Base-by-base conservation (phyloP, 2,797 vertebrate genomes). In the Antennarius maculatus region DNA sequence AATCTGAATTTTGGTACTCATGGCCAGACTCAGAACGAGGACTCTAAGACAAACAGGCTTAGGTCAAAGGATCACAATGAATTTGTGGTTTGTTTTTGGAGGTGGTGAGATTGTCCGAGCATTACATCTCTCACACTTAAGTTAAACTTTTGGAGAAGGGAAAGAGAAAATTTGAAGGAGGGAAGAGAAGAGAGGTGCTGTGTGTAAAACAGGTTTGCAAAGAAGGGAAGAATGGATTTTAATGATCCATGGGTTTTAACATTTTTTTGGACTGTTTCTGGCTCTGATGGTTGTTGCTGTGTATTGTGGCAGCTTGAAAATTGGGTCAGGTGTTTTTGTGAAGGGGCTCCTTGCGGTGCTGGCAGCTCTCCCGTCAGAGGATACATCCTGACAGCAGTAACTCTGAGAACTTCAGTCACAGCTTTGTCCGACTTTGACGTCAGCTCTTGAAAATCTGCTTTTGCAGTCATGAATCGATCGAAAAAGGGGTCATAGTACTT, bases 241-340 rank as follows among this genome's bases (percentile, higher is more conserved):
- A 53, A 75, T 66, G 69, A 49, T 55, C 17, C 67, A 76, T 69
- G 47, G 34, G 51, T 67, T 66, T 51, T 41, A 54, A 61, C 39
- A 45, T 39, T 54, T 48, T 74, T 64, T 47, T 58, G 31, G 31
- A 54, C 65, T 76, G 69, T 53, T 60, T 50, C 54, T 53, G 59
- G 58, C 62, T 55, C 74, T 66, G 59, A 60, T 63, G 68, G 73
- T 61, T 74, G 66, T 52, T 76, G 67, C 29, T 72, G 77, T 67
- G 73, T 69, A 54, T 54, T 64, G 69, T 43, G 59, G 77, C 71
- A 71, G 73, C 56, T 71, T 59, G 28, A 67, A 77, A 88, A 86
- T 15, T 85, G 82, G 88, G 88, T 88, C 89, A 89, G 81, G 81
- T 80, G 78, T 75, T 64, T 69, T 23, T 12, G 48, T 47, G 54